Base-by-base conservation (phyloP, 2,113 vertebrate genomes). In the Cranoglanis bouderius region DNA sequence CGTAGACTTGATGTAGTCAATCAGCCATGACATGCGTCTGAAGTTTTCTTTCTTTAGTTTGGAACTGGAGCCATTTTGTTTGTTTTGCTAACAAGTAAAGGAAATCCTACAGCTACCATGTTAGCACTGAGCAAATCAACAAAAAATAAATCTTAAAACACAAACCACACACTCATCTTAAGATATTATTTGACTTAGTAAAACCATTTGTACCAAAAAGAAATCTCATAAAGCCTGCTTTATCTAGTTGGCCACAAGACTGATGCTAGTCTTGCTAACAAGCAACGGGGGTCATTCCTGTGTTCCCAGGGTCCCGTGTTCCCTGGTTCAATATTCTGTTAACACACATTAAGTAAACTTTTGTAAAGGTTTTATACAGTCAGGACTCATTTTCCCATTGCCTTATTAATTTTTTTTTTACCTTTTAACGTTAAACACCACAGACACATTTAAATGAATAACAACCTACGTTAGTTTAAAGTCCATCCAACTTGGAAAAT, bases 241-340 rank as follows among this genome's bases (percentile, higher is more conserved):
- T 46, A 43, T 75, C n/a, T 49, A 49, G 4, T 49, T 49, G n/a
- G 43, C 4, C 12, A 78, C 26, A 26, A 1, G 6, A 38, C 51
- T 82, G 29, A 81, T 13, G 19, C 77, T 55, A 38, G n/a, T 13
- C 32, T 21, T 82, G 80, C 80, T 82, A 82, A 38, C n/a, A 82
- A 24, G 32, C 32, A 59, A 57, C 9, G 46, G 46, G 8, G 46
- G 46, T 46, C 8, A 46, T 46, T 46, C 46, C 46, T 46, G 9
- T 46, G 8, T 46, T 46, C 43, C 43, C 43, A 46, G 43, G 43
- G 6, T 46, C 43, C 43, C 7, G 43, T 46, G 6, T 46, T 46
- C 43, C 43, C 43, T 6, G 7, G 43, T 46, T 46, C 43, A 46
- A 46, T 43, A 46, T 46, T 46, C 43, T 46, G 43, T 4, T 46